phyloP scores from a whole-genome alignment of 2,888 invertebrate species.

The Eubasilissa splendida region DNA sequence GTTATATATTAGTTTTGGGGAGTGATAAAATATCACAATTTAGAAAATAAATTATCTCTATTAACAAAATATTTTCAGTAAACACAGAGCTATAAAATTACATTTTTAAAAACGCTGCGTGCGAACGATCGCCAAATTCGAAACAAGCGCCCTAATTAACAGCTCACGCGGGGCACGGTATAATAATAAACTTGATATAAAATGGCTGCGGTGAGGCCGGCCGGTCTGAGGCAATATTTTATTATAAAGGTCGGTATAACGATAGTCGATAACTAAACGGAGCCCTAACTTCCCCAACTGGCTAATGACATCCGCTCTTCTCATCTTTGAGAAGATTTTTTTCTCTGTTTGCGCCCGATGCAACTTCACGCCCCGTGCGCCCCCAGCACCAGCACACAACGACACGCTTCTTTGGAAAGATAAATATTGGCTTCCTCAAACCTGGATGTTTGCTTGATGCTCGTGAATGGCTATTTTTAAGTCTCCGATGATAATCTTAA shows the following conservation, averaged over 20 bases:
- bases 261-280: conserved; percentile 54
- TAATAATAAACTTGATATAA: conserved; percentile 15
- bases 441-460: conserved; percentile 35
- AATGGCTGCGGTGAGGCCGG: neutral
- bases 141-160: conserved; percentile 16
- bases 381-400: neutral
- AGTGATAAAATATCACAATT: too few species aligned
- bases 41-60: neutral
- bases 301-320: conserved; percentile 58
- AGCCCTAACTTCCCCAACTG: conserved; percentile 51
- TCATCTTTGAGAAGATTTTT: conserved; percentile 32
- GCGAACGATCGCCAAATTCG: conserved; percentile 7
- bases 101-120: neutral
- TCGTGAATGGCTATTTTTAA: neutral
- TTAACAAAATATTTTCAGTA: neutral
- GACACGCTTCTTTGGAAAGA: conserved; percentile 52
- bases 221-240: conserved; percentile 1
- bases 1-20: too few species aligned
- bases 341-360: conserved; percentile 21
- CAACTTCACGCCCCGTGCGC: conserved; percentile 35
- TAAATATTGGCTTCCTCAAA: conserved; percentile 54
- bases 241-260: conserved; percentile 42
- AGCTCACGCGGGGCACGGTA: neutral
- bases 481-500: neutral
- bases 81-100: neutral